Base-by-base conservation (phyloP, 1,140 invertebrate species). In the Panulirus ornatus region DNA sequence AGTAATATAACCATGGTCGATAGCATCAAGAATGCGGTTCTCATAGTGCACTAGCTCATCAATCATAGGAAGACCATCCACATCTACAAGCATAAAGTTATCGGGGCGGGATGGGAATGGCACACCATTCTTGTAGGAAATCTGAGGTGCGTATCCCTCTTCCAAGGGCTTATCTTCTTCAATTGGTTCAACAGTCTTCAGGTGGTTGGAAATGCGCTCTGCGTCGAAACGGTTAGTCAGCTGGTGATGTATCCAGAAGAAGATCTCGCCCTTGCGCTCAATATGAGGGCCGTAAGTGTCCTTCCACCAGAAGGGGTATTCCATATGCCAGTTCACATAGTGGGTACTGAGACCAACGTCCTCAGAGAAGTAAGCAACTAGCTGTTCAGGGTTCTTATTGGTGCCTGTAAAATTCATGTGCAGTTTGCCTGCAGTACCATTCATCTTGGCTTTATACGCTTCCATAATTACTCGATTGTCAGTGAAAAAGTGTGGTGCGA, bases 401-500 rank as follows among this genome's bases (percentile, higher is more conserved):
- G 47, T 82, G 16, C 47, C 79, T 58, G 79, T 82, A 30, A 82
- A 82, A 36, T 36, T 22, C 6, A n/a, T 58, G 8, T 36, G 1
- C 11, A 82, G 58, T 54, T 82, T 82, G 1, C 19, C 36, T 14
- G 86, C 40, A 11, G 42, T 73, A 11, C 63, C 76, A 6, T 19
- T 87, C 54, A 78, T 76, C 75, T 79, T 87, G 36, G 85, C 85
- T 11, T 16, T 63, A 54, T 87, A 88, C 3, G 86, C 86, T 82
- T 70, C n/a, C 54, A 82, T 58, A 19, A 88, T 81, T 38, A 88
- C 78, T 71, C 82, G 78, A 16, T 38, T 81, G 76, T 76, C 73
- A 27, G 78, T 82, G 78, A 88, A 88, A 40, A 88, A 40, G 78
- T 88, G 86, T 54, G 86, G 86, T 8, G 75, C 54, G 63, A 88